Percentiles rank a stretch among this genome's conserved stretches.
Conservation (phyloP, 2,113 vertebrate genomes). For the Sturnira hondurensis region DNA sequence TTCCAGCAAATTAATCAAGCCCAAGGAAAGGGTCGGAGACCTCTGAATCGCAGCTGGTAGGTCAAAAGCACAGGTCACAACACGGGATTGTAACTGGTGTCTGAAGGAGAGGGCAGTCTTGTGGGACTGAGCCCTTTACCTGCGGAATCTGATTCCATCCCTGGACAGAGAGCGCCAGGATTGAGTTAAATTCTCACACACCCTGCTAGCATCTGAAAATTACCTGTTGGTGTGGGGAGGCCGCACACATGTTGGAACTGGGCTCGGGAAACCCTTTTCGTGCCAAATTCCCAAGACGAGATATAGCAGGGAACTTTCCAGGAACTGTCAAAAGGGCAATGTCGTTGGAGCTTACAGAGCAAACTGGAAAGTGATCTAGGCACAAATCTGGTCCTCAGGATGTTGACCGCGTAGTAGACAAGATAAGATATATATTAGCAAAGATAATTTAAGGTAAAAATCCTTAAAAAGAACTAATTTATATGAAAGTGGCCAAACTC, state of each 20-base stretch:
- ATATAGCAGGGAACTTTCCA: neutral
- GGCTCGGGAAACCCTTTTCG: neutral
- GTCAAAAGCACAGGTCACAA: neutral
- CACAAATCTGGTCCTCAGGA: neutral
- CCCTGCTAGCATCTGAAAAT: neutral
- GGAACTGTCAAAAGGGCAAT: neutral
- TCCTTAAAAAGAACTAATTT: neutral
- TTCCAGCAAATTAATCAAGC: neutral
- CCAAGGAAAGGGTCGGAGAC: too few species aligned
- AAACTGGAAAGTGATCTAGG: neutral
- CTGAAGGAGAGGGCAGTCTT: neutral
- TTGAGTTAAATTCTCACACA: neutral
- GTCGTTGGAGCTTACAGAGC: neutral
- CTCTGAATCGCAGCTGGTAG: neutral
- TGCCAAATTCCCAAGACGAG: neutral
- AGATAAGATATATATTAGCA: neutral
- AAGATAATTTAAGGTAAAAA: neutral
- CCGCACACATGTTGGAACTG: neutral
- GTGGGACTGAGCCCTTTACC: neutral
- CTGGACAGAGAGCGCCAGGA: neutral
- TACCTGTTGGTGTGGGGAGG: neutral
- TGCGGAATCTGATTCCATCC: neutral
- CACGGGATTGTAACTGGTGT: neutral
- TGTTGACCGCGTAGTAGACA: neutral
- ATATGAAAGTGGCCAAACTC: neutral